These are phyloP conservation scores for Corydoras maculifer DNA, from an alignment of 2,113 vertebrate genomes.

Conservation along the genomic window DNA sequence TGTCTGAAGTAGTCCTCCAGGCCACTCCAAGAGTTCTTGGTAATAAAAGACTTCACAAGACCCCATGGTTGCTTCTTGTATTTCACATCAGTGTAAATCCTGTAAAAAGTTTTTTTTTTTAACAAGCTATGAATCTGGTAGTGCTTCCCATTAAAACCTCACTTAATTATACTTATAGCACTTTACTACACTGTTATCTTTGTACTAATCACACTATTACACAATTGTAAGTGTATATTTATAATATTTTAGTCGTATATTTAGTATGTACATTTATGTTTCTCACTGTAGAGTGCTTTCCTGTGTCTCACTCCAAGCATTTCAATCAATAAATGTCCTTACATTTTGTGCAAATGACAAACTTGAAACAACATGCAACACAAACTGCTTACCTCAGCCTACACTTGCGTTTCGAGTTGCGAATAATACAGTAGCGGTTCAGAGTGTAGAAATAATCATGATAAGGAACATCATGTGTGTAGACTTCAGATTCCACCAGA, in stretches of 20 bases:
- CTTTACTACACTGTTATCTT: too few species aligned
- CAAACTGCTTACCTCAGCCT: slow-evolving; percentile 73
- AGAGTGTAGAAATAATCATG: slow-evolving; percentile 95
- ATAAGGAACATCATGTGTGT: slow-evolving; percentile 91
- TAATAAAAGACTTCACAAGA: slow-evolving; percentile 85
- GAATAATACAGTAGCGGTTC: slow-evolving; percentile 81
- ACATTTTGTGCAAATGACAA: too few species aligned
- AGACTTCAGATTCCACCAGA: slow-evolving; percentile 79
- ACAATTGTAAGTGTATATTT: too few species aligned
- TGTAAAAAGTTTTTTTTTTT: slow-evolving; percentile 45
- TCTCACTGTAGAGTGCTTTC: too few species aligned
- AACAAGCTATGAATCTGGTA: neutral
- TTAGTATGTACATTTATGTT: too few species aligned
- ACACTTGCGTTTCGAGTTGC: slow-evolving; percentile 79
- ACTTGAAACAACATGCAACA: too few species aligned
- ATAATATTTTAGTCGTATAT: too few species aligned
- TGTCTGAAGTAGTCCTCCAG: slow-evolving; percentile 85
- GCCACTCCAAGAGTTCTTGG: slow-evolving; percentile 93
- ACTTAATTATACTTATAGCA: too few species aligned
- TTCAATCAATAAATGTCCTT: neutral
- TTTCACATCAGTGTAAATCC: slow-evolving; percentile 85
- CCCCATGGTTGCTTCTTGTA: slow-evolving; percentile 95
- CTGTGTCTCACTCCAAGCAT: neutral
- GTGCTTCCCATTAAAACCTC: too few species aligned
- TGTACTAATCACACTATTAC: too few species aligned